These are phyloP conservation scores for Idris sp. DNA, from an alignment of 1,140 invertebrate species.

Conservation along the genomic window DNA sequence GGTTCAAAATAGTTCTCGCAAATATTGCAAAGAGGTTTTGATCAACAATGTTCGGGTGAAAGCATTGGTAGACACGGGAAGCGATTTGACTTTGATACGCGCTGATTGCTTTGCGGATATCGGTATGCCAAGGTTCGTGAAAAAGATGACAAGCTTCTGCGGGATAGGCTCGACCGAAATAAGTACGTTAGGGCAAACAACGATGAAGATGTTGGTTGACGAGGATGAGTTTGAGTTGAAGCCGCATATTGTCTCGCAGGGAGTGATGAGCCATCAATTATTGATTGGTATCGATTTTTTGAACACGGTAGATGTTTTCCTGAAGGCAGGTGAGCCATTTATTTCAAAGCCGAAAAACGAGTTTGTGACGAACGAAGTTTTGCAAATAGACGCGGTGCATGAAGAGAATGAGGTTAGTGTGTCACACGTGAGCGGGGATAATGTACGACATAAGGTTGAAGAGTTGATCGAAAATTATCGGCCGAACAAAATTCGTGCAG, in stretches of 20 bases:
- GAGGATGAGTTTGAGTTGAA: slow-evolving; percentile 1
- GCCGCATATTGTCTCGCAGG: slow-evolving; percentile 14
- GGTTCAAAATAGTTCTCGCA: background rate
- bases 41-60: slow-evolving; percentile 4
- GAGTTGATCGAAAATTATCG: slow-evolving; percentile 9
- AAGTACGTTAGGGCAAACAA: slow-evolving; percentile 8
- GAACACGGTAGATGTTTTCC: slow-evolving; percentile 10
- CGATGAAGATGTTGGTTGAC: slow-evolving; percentile 6
- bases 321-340: background rate
- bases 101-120: slow-evolving; percentile 12
- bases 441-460: slow-evolving; percentile 1
- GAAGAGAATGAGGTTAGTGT: slow-evolving; percentile 8
- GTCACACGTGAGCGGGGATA: background rate
- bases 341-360: slow-evolving; percentile 9
- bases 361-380: background rate
- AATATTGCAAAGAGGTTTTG: slow-evolving; percentile 21
- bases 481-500: slow-evolving; percentile 19
- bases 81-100: slow-evolving; percentile 24
- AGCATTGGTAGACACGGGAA: slow-evolving; percentile 22
- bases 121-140: background rate
- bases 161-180: slow-evolving; percentile 20
- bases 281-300: slow-evolving; percentile 38
- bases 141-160: slow-evolving; percentile 10
- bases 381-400: background rate
- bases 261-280: slow-evolving; percentile 17